Evolutionary conservation across 2,797 vertebrate genomes (phyloP).

Genomic region (Phoxinus dragarum): DNA sequence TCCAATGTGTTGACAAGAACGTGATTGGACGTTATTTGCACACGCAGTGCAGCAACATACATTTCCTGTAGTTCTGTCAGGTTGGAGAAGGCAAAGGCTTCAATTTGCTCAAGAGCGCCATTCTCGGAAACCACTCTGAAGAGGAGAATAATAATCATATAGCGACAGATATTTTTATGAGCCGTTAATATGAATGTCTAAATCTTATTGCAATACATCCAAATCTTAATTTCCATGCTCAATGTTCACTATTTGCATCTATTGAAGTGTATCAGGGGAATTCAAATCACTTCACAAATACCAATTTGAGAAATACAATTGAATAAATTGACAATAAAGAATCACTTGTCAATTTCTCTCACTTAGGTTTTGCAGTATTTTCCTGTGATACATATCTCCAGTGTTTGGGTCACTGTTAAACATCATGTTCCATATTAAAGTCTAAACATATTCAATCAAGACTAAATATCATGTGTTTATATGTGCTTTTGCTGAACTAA

Average conservation of each 20-base stretch:
- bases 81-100: constrained; percentile 72
- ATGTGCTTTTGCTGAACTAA: constrained; percentile 25
- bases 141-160: constrained; percentile 43
- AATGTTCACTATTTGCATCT: neutral
- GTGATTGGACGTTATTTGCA: neutral
- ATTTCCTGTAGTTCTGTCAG: constrained; percentile 73
- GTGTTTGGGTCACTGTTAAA: constrained; percentile 66
- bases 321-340: neutral
- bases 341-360: neutral
- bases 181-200: neutral
- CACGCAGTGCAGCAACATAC: constrained; percentile 62
- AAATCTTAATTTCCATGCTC: neutral
- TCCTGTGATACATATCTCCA: constrained; percentile 59
- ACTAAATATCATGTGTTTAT: constrained; percentile 61
- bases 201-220: neutral
- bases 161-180: neutral
- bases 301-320: neutral
- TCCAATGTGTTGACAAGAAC: neutral
- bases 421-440: constrained; percentile 66
- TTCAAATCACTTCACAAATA: neutral
- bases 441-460: constrained; percentile 66
- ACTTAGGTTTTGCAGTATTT: constrained; percentile 23
- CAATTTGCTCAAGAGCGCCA: constrained; percentile 67
- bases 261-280: neutral
- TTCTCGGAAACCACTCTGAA: constrained; percentile 74